phyloP scores from a whole-genome alignment of 2,888 invertebrate species.

The Sphaeridia pumilis region DNA sequence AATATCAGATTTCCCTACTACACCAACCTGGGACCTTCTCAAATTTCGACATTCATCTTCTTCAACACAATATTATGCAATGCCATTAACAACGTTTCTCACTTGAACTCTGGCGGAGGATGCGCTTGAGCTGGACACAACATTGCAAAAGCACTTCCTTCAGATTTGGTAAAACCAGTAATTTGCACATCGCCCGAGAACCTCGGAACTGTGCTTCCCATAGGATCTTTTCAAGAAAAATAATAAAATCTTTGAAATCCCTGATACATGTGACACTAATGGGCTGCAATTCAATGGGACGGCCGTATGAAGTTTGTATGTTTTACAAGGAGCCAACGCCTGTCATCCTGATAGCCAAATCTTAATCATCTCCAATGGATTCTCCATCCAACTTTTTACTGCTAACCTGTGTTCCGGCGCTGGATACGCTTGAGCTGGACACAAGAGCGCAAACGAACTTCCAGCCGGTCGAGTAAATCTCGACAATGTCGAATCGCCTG shows the following conservation, averaged over 20 bases:
- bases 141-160: conserved; percentile 44
- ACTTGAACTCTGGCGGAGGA: conserved; percentile 46
- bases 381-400: too few species aligned
- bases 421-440: conserved; percentile 25
- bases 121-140: conserved; percentile 62
- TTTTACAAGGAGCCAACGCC: too few species aligned
- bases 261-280: too few species aligned
- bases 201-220: conserved; percentile 26
- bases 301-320: too few species aligned
- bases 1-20: too few species aligned
- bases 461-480: conserved; percentile 17
- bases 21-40: too few species aligned
- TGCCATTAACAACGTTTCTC: conserved; percentile 20
- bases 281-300: too few species aligned
- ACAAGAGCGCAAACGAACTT: conserved; percentile 23
- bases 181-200: conserved; percentile 33
- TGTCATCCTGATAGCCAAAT: too few species aligned
- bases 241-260: conserved; percentile 2
- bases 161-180: conserved; percentile 22
- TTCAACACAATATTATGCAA: conserved; percentile 25
- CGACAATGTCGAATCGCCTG: conserved; percentile 26
- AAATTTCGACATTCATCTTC: too few species aligned
- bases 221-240: too few species aligned
- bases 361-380: too few species aligned
- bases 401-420: conserved; percentile 20